Conservation (phyloP, 1,140 invertebrate genomes). For the Popillia japonica region DNA sequence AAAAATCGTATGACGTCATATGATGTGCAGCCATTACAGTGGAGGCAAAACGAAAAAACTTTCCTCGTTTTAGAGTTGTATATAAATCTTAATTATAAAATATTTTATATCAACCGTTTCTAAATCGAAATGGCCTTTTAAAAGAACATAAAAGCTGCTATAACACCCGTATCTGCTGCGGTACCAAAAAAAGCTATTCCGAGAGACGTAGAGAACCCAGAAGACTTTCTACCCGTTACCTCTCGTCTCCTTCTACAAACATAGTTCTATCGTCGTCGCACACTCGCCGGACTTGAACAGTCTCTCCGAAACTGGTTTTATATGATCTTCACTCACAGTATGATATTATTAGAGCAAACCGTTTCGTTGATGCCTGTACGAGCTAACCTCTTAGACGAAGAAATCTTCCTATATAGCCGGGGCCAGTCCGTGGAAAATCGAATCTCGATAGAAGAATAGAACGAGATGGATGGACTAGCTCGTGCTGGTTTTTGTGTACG, state of each 20-base stretch:
- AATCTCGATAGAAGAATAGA: neutral
- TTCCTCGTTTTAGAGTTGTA: neutral
- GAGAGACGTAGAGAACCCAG: neutral
- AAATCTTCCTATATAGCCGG: neutral
- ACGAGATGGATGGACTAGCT: neutral
- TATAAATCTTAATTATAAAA: constrained; percentile 13
- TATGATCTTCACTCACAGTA: constrained; percentile 22
- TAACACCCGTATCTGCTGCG: neutral
- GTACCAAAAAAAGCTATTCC: neutral
- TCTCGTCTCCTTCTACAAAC: neutral
- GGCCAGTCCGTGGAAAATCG: neutral
- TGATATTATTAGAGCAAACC: constrained; percentile 29
- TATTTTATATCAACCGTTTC: constrained; percentile 6
- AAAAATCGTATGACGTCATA: no score
- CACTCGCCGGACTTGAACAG: constrained; percentile 23
- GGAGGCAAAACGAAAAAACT: constrained; percentile 3
- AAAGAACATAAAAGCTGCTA: neutral
- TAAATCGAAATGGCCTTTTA: constrained; percentile 1
- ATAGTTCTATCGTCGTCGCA: neutral
- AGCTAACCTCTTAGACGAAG: neutral
- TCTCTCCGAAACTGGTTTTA: constrained; percentile 8
- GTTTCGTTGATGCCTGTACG: no score
- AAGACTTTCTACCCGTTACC: neutral
- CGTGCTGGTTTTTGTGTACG: neutral
- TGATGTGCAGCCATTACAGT: no score